Evolutionary conservation across 2,888 invertebrate genomes (phyloP).

Genomic region (Plagiodera versicolora): DNA sequence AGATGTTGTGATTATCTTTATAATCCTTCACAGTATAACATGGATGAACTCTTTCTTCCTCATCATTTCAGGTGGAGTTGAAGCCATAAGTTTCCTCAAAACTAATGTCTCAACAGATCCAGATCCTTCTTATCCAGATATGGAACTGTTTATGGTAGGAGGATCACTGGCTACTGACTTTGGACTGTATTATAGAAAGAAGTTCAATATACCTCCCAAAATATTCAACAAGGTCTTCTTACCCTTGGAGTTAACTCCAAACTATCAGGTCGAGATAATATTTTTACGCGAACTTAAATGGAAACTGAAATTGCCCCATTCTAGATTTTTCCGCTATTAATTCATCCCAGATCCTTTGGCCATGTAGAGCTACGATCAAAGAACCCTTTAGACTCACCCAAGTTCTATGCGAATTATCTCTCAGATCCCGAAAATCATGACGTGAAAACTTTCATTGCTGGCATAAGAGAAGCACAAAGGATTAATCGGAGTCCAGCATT

Average conservation of each 20-base stretch:
- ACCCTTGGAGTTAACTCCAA: conserved; percentile 49
- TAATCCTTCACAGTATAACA: too few relatives aligned
- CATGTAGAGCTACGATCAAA: conserved; percentile 65
- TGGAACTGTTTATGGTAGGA: conserved; percentile 69
- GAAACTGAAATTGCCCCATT: too few relatives aligned
- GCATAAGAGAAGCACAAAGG: conserved; percentile 57
- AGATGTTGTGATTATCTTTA: too few relatives aligned
- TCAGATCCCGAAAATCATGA: conserved; percentile 61
- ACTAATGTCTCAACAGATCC: conserved; percentile 62
- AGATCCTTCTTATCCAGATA: conserved; percentile 61
- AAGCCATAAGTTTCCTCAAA: conserved; percentile 62
- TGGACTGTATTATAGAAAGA: conserved; percentile 41
- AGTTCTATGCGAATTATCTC: conserved; percentile 79
- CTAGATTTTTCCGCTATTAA: conserved; percentile 66
- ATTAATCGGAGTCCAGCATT: conserved; percentile 57
- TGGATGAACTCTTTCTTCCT: too few relatives aligned
- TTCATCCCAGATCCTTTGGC: conserved; percentile 72
- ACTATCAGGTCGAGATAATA: too few relatives aligned
- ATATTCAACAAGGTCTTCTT: conserved; percentile 61
- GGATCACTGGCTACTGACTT: conserved; percentile 50
- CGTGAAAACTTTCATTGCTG: conserved; percentile 46
- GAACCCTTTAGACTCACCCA: conserved; percentile 71
- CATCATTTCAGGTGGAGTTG: conserved; percentile 60
- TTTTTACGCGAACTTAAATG: too few relatives aligned
- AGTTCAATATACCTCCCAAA: conserved; percentile 60